phyloP scores from a whole-genome alignment of 2,113 vertebrate genomes.

The Bufo bufo region DNA sequence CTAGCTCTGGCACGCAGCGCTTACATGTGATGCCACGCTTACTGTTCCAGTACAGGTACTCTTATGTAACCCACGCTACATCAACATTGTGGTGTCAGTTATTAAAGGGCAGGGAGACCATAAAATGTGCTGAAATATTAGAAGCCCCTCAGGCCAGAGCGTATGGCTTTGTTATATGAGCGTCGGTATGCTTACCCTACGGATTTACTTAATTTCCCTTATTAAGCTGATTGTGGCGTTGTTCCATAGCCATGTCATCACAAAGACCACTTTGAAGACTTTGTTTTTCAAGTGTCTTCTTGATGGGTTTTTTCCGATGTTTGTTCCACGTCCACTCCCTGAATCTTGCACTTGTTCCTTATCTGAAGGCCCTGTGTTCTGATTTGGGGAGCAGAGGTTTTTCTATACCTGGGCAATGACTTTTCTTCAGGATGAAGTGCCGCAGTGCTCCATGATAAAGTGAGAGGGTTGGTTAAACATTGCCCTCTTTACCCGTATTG shows the following conservation, averaged over 20 bases:
- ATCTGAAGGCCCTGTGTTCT: slow-evolving; percentile 34
- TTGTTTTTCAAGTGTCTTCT: slow-evolving; percentile 38
- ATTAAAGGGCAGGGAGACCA: slow-evolving; percentile 10
- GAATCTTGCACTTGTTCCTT: slow-evolving; percentile 28
- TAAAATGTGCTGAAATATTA: slow-evolving; percentile 36
- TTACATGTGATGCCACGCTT: slow-evolving; percentile 5
- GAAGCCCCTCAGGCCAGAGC: slow-evolving; percentile 27
- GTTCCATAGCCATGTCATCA: background rate
- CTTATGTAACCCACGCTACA: slow-evolving; percentile 32
- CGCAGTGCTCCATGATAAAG: background rate
- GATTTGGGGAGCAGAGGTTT: slow-evolving; percentile 9
- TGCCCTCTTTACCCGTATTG: background rate
- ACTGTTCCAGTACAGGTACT: background rate
- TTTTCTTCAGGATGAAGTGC: slow-evolving; percentile 12
- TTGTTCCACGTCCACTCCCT: slow-evolving; percentile 33
- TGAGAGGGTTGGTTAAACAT: background rate
- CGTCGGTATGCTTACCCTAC: slow-evolving; percentile 29
- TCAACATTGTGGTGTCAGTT: slow-evolving; percentile 1
- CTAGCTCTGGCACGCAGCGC: background rate
- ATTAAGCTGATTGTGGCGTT: slow-evolving; percentile 15
- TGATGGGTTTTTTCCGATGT: slow-evolving; percentile 48
- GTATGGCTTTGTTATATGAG: slow-evolving; percentile 46
- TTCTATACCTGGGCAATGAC: slow-evolving; percentile 31
- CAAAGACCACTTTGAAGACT: slow-evolving; percentile 34
- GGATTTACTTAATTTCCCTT: slow-evolving; percentile 38